A percentile compares a stretch with the other conserved stretches of the same genome.
Evolutionary conservation across 2,888 invertebrate species (phyloP).

Genomic region (Pseudeuparius sepicola): DNA sequence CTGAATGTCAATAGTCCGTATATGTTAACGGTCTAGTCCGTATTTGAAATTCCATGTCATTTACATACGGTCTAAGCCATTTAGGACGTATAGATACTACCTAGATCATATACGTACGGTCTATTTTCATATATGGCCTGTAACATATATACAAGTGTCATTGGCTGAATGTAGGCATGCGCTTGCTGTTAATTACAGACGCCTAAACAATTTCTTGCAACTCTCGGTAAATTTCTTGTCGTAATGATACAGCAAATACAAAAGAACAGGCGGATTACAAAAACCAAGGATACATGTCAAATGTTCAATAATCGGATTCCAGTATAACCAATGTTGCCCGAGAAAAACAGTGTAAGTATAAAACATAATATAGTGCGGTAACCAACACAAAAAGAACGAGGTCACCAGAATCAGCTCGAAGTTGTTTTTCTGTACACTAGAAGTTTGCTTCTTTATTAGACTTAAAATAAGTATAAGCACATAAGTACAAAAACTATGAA

Average conservation of each 20-base stretch:
- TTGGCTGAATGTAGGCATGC: no score
- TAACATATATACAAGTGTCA: no score
- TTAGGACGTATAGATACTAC: no score
- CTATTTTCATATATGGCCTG: constrained; percentile 1
- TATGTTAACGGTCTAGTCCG: no score
- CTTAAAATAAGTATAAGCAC: constrained; percentile 12
- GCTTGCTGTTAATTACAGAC: no score
- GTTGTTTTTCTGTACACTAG: constrained; percentile 12
- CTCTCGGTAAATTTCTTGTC: constrained; percentile 11
- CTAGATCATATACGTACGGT: no score
- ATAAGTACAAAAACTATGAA: constrained; percentile 13
- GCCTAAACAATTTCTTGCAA: constrained; percentile 10
- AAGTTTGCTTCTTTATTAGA: constrained; percentile 11
- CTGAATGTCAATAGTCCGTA: no score
- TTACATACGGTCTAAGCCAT: no score
- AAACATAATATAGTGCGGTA: constrained; percentile 14
- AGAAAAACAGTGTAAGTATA: constrained; percentile 13
- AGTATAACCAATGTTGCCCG: neutral
- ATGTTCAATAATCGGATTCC: constrained; percentile 3
- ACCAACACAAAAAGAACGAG: constrained; percentile 19
- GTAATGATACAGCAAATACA: constrained; percentile 13
- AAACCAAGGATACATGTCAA: constrained; percentile 12
- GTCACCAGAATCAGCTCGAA: constrained; percentile 16
- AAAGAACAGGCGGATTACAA: constrained; percentile 14
- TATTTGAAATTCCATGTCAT: no score